phyloP scores from a whole-genome alignment of 2,888 invertebrate genomes.

The Thalpophila matura region DNA sequence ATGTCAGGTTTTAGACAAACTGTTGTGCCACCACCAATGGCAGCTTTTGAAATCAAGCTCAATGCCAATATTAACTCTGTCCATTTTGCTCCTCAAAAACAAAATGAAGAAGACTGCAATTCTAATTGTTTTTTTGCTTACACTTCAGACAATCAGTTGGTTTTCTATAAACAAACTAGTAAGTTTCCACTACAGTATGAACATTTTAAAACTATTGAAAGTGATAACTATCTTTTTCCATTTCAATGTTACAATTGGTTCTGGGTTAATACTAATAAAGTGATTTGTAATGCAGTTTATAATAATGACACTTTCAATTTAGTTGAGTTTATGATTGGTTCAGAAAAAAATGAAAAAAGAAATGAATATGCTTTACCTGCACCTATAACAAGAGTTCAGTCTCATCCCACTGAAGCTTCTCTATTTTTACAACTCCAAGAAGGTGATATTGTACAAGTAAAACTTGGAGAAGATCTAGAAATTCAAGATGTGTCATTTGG shows the following conservation, averaged over 20 bases:
- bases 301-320: constrained; percentile 70
- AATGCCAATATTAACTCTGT: constrained; percentile 91
- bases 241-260: constrained; percentile 89
- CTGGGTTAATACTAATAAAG: constrained; percentile 86
- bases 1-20: constrained; percentile 94
- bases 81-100: constrained; percentile 87
- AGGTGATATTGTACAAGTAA: constrained; percentile 81
- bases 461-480: constrained; percentile 69
- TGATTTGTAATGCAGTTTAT: constrained; percentile 80
- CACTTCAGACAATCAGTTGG: constrained; percentile 77
- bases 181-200: constrained; percentile 80
- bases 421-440: constrained; percentile 76
- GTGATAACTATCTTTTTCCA: constrained; percentile 75
- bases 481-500: constrained; percentile 80
- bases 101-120: constrained; percentile 62
- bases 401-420: constrained; percentile 73
- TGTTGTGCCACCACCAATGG: constrained; percentile 96
- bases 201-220: constrained; percentile 65
- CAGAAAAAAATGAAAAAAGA: constrained; percentile 65
- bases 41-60: constrained; percentile 90
- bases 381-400: constrained; percentile 74
- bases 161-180: constrained; percentile 79
- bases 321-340: constrained; percentile 73
- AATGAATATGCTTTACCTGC: constrained; percentile 71
- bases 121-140: constrained; percentile 85